phyloP scores from a whole-genome alignment of 2,113 vertebrate genomes.

The Colinus virginianus region DNA sequence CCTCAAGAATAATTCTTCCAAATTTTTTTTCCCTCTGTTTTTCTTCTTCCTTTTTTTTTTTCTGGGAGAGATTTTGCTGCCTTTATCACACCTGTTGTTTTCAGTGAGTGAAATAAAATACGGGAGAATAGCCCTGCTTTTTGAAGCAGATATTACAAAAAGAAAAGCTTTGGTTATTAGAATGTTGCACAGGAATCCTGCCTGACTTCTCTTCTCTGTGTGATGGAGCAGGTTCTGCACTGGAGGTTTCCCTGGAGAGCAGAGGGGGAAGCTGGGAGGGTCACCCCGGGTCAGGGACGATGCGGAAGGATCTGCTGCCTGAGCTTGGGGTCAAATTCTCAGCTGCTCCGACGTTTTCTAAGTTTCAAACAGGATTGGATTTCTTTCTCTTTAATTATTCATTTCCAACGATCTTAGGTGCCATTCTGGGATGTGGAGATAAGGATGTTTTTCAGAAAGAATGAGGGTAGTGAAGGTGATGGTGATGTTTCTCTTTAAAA shows the following conservation, averaged over 20 bases:
- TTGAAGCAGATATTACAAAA: neutral
- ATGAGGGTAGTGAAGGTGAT: neutral
- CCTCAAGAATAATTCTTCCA: slow-evolving; percentile 55
- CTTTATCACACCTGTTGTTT: neutral
- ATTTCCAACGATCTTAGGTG: neutral
- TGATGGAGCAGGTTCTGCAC: neutral
- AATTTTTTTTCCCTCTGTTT: slow-evolving; percentile 50
- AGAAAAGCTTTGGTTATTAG: neutral
- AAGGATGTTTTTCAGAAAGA: neutral
- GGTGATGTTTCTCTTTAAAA: neutral
- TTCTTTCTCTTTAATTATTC: slow-evolving; percentile 10
- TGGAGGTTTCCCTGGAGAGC: neutral
- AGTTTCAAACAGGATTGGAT: neutral
- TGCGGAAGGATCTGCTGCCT: neutral
- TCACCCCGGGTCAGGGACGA: accelerated
- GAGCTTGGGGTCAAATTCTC: neutral
- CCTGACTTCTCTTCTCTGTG: neutral
- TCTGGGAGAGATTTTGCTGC: neutral
- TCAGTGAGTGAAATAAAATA: neutral
- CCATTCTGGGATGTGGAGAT: neutral
- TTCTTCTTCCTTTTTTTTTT: neutral
- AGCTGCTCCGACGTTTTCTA: neutral
- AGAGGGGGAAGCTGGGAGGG: neutral
- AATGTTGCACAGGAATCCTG: neutral
- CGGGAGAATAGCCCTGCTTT: neutral